phyloP scores from a whole-genome alignment of 2,888 invertebrate species.

The Phyllotreta striolata region DNA sequence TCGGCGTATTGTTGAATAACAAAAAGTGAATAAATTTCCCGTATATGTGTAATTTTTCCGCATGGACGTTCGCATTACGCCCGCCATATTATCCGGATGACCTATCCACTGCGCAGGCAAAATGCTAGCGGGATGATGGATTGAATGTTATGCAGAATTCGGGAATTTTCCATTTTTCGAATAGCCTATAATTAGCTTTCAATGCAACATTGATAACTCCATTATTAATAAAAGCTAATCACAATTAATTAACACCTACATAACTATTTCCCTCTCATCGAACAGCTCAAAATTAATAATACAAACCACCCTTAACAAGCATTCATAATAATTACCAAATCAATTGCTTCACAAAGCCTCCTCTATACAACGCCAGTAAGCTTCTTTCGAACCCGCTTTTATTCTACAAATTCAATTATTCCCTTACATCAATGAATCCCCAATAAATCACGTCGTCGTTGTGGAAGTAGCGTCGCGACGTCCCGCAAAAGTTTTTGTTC shows the following conservation, averaged over 20 bases:
- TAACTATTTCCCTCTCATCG: too few species aligned
- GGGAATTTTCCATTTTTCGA: slow-evolving; percentile 4
- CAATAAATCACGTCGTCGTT: slow-evolving; percentile 21
- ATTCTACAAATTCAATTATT: slow-evolving; percentile 10
- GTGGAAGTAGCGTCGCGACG: slow-evolving; percentile 14
- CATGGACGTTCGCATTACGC: slow-evolving; percentile 16
- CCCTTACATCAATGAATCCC: slow-evolving; percentile 15
- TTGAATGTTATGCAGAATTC: slow-evolving; percentile 6
- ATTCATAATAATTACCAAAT: too few species aligned
- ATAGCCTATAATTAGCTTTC: not conserved
- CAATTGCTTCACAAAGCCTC: too few species aligned
- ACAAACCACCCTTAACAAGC: too few species aligned
- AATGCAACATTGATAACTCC: too few species aligned
- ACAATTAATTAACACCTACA: too few species aligned
- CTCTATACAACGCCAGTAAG: too few species aligned
- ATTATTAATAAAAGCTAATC: too few species aligned
- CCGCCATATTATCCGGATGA: slow-evolving; percentile 23
- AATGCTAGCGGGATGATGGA: slow-evolving; percentile 6
- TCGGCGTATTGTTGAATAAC: slow-evolving; percentile 18
- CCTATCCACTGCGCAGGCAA: slow-evolving; percentile 18
- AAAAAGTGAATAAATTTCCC: slow-evolving; percentile 28
- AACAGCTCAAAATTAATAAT: too few species aligned
- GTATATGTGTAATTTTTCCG: slow-evolving; percentile 27
- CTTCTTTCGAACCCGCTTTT: not conserved
- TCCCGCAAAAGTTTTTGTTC: slow-evolving; percentile 9